Evolutionary conservation across 1,140 invertebrate genomes (phyloP).

Genomic region (Zaprionus capensis): DNA sequence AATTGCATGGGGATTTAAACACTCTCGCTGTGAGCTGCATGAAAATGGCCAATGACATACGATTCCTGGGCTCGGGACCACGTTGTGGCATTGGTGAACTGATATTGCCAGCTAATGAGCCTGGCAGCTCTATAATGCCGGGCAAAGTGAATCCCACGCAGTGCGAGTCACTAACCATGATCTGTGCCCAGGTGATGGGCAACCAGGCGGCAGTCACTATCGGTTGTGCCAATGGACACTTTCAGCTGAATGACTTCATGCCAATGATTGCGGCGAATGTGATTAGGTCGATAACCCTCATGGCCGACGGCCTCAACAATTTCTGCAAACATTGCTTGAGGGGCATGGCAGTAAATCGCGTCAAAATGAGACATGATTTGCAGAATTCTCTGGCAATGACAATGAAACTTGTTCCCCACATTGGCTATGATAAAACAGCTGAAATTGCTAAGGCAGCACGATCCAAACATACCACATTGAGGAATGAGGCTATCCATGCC

Average conservation of each 20-base stretch:
- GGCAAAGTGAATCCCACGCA: conserved; percentile 99
- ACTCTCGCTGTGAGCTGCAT: conserved; percentile 96
- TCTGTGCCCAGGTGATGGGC: conserved; percentile 99
- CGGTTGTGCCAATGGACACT: conserved; percentile 97
- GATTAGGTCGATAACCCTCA: conserved; percentile 93
- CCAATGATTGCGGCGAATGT: conserved; percentile 98
- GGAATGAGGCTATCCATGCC: conserved; percentile 94
- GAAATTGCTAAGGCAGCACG: conserved; percentile 98
- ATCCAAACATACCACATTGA: conserved; percentile 94
- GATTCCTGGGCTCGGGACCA: conserved; percentile 97
- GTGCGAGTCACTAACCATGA: conserved; percentile 99
- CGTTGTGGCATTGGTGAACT: conserved; percentile 98
- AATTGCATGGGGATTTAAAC: conserved; percentile 97
- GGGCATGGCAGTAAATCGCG: conserved; percentile 94
- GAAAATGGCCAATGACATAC: conserved; percentile 99
- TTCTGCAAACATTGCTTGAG: conserved; percentile 97
- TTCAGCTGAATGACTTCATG: conserved; percentile 99
- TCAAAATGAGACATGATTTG: conserved; percentile 90
- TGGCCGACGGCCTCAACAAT: conserved; percentile 92
- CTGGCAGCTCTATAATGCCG: conserved; percentile 99
- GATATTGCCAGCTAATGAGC: conserved; percentile 97
- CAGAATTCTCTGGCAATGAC: conserved; percentile 98
- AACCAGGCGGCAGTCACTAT: conserved; percentile 97
- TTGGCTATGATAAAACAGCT: conserved; percentile 98
- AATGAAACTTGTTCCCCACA: conserved; percentile 98